Base-by-base conservation (phyloP, 2,113 vertebrate species). In the Myiopsitta monachus region DNA sequence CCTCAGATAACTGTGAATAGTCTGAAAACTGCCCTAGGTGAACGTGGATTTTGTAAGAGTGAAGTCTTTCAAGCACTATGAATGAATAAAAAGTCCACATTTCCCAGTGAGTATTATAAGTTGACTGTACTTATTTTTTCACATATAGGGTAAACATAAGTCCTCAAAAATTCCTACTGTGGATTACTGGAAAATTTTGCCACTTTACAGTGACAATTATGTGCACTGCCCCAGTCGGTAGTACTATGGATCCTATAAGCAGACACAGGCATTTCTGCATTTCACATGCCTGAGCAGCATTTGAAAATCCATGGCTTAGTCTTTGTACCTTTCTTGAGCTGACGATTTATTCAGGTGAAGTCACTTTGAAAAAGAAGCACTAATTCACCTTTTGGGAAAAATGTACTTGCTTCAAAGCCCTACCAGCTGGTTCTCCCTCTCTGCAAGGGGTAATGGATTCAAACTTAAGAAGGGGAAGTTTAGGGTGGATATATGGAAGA, bases 1-100 rank as follows among this genome's bases (percentile, higher is more conserved):
- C 31, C 57, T 82, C 81, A 80, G 74, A 76, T 83, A 89, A 66
- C 73, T 73, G 57, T 87, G 74, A 96, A 94, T 89, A 81, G 54
- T 87, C 62, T 94, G 75, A 85, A 94, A 91, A 89, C 54, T 89
- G 54, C 54, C 51, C 69, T 73, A 84, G 74, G 92, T 92, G 70
- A 91, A 76, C 73, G 54, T 0, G 1, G 52, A 67, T 92, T 89
- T 86, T 92, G 23, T 73, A 85, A 93, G 81, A 93, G 83, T 66
- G 86, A 96, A 82, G 64, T 57, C 62, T 89, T 73, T 54, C 78
- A 92, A 91, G 76, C 62, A 62, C 18, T 74, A 10, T 70, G 67
- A 88, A 92, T 91, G 88, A 94, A 86, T 80, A 92, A 87, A 78
- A 93, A 57, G 28, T 43, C 41, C 2, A 1, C 1, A 1, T 92